Evolutionary conservation across 2,888 invertebrate species (phyloP).

Genomic region (Andrena trimmerana): DNA sequence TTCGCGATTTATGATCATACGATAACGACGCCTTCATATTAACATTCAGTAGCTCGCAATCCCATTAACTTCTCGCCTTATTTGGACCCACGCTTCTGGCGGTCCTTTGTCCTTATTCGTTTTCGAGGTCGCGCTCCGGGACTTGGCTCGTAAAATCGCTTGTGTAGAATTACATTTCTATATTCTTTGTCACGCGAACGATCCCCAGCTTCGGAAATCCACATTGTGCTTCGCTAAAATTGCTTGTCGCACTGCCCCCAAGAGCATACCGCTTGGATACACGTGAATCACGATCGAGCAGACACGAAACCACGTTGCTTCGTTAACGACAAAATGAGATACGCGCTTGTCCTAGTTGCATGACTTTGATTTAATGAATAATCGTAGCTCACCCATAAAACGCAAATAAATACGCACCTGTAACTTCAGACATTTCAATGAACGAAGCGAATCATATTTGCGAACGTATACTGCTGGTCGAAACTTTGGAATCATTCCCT

Average conservation of each 20-base stretch:
- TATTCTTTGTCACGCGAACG: background rate
- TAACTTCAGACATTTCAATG: background rate
- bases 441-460: too few relatives aligned
- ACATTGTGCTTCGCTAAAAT: background rate
- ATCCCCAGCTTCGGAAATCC: background rate
- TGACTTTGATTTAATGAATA: background rate
- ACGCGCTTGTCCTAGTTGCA: background rate
- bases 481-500: too few relatives aligned
- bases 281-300: background rate
- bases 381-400: background rate
- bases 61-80: background rate
- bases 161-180: background rate
- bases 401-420: background rate
- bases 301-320: background rate
- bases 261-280: background rate
- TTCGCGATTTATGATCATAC: constrained; percentile 15
- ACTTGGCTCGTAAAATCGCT: background rate
- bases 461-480: too few relatives aligned
- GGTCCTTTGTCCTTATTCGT: background rate
- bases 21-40: constrained; percentile 8
- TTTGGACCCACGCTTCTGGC: background rate
- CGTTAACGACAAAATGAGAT: background rate
- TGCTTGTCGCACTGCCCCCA: background rate
- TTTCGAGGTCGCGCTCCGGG: background rate
- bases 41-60: constrained; percentile 4